Percentiles rank a stretch among this genome's conserved stretches.
Evolutionary conservation across 2,113 vertebrate species (phyloP).

Genomic region (Catharus bicknelli): DNA sequence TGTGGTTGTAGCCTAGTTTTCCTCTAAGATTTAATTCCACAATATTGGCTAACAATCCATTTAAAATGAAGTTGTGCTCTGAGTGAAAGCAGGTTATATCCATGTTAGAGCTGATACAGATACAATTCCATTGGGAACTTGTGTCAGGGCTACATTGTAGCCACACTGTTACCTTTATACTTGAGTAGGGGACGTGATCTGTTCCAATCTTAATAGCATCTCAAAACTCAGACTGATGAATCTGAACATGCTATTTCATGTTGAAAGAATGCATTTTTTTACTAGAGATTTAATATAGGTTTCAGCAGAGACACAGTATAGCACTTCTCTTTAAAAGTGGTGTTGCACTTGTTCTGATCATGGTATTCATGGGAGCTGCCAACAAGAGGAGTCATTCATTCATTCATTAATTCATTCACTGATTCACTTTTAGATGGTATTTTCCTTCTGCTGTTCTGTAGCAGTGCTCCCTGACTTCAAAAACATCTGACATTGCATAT

Average conservation of each 20-base stretch:
- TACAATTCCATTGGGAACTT: background rate
- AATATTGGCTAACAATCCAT: background rate
- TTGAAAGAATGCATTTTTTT: background rate
- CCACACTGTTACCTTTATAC: background rate
- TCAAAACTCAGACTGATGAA: background rate
- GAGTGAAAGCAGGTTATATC: background rate
- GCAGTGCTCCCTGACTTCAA: background rate
- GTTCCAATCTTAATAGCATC: background rate
- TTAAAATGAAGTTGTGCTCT: background rate
- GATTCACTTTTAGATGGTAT: fast-evolving
- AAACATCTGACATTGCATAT: background rate
- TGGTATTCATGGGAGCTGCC: background rate
- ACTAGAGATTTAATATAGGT: background rate
- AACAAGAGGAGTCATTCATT: background rate
- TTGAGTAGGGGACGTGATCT: background rate
- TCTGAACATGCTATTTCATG: background rate
- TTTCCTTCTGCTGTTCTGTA: background rate
- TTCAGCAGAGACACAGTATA: background rate
- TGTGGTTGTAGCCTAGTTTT: background rate
- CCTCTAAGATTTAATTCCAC: background rate
- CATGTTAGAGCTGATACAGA: background rate
- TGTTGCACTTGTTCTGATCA: background rate
- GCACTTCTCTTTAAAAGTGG: background rate
- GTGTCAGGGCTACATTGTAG: background rate
- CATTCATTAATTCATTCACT: background rate